Evolutionary conservation across 2,797 vertebrate genomes (phyloP), one percentile per base, ranked within the genome.

Genomic region (Tokudaia muenninki): DNA sequence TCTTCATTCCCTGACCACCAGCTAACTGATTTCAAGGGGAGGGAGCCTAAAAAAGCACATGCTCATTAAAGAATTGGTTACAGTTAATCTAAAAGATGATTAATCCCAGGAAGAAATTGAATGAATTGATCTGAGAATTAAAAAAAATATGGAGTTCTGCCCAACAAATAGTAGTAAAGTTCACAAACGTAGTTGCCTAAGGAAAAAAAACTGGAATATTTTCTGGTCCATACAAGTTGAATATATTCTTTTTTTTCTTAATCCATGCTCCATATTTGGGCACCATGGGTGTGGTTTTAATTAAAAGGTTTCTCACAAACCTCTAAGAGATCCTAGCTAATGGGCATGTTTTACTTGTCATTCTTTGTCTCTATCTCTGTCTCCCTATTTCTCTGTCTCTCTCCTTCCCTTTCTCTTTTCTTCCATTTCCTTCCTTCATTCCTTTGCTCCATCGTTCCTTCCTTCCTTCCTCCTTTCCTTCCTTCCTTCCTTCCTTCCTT

Each of bases 1-100:
- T 96, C 89, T 94, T 87, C 91, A 89, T 80, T 95, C 55, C 67
- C 79, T 93, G 89, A 94, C 96, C 89, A 83, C 90, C 84, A 91
- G 22, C 61, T 88, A 89, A 86, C 21, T 77, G 61, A 84, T 14
- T 93, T 77, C n/a, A 92, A 83, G 44, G 22, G 65, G 26, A 83
- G 3, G 44, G 22, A 91, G 19, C 47, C 34, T 57, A 77, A 67
- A 83, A 94, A 57, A 90, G 41, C 41, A 37, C 6, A 22, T 83
- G 12, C 14, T 63, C 90, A 22, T 63, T 92, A 87, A 92, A 63
- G 34, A 70, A 63, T 74, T 57, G 47, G 57, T 37, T 75, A 55
- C 6, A 95, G 44, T 83, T 44, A 52, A 52, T 94, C 34, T 72
- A 83, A n/a, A 86, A 72, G 79, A 16, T 83, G 29, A 37, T 81